Evolutionary conservation across 2,797 vertebrate species (phyloP).

Genomic region (Notamacropus eugenii): DNA sequence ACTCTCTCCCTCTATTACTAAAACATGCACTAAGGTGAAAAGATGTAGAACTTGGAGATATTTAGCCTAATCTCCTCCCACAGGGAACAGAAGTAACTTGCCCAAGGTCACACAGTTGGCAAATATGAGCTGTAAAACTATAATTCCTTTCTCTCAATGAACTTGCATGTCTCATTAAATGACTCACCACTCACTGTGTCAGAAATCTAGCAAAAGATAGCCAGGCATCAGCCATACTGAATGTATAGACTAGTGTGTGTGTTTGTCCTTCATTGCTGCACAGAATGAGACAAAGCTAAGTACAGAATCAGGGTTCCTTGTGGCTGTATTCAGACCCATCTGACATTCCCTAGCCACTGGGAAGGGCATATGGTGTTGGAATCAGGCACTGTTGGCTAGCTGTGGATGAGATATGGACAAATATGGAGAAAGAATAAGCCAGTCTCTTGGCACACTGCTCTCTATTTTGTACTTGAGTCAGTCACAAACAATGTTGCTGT

Average conservation of each 20-base stretch:
- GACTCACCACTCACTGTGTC: not conserved
- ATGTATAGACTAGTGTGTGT: too few species aligned
- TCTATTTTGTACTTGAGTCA: not conserved
- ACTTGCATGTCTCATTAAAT: not conserved
- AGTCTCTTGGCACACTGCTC: accelerated
- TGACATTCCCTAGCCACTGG: not conserved
- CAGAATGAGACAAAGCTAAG: not conserved
- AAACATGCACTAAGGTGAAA: not conserved
- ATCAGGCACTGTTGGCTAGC: not conserved
- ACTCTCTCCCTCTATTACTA: not conserved
- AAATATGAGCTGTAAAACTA: not conserved
- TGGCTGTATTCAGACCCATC: not conserved
- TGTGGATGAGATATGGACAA: not conserved
- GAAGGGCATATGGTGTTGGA: not conserved
- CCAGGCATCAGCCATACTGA: not conserved
- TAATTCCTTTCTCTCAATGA: not conserved
- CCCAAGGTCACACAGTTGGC: not conserved
- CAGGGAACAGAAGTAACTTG: not conserved
- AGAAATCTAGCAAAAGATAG: not conserved
- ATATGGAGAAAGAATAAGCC: not conserved
- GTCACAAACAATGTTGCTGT: not conserved
- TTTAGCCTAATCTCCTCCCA: not conserved
- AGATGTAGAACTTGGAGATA: not conserved
- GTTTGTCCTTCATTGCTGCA: not conserved
- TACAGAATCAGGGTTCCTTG: not conserved